These are phyloP conservation scores for Cryptus armator DNA, from an alignment of 2,888 invertebrate species.

Conservation along the genomic window DNA sequence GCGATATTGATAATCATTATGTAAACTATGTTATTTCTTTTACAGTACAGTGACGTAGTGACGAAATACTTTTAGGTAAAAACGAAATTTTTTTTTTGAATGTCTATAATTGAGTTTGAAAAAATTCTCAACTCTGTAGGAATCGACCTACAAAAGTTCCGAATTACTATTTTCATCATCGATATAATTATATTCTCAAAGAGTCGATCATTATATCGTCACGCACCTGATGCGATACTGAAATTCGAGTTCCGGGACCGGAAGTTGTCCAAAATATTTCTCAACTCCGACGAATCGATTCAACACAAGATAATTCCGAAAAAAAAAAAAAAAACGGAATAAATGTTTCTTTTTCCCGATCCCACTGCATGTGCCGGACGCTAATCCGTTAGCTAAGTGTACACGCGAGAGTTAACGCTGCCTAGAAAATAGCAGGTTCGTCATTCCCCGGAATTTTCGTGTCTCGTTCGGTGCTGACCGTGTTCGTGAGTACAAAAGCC, in stretches of 20 bases:
- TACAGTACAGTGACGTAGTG: not conserved
- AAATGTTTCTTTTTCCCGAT: not conserved
- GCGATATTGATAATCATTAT: not conserved
- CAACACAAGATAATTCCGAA: not conserved
- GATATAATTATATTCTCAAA: not conserved
- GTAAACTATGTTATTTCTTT: constrained; percentile 9
- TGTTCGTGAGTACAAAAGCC: constrained; percentile 47
- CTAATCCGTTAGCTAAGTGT: not conserved
- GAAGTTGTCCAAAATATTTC: not conserved
- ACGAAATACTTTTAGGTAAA: not conserved
- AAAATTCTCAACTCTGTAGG: no score
- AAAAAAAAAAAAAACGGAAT: not conserved
- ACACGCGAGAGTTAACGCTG: not conserved
- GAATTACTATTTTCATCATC: not conserved
- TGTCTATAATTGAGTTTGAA: no score
- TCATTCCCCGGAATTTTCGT: constrained; percentile 38
- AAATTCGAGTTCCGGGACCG: not conserved
- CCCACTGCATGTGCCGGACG: not conserved
- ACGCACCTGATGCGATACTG: not conserved
- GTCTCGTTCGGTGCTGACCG: constrained; percentile 41
- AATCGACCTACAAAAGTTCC: not conserved
- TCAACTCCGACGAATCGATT: not conserved
- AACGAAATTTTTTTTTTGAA: not conserved
- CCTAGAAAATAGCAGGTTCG: constrained; percentile 18
- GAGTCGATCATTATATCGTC: not conserved